Conservation (phyloP, 2,797 vertebrate genomes). For the Muscicapa comitata region DNA sequence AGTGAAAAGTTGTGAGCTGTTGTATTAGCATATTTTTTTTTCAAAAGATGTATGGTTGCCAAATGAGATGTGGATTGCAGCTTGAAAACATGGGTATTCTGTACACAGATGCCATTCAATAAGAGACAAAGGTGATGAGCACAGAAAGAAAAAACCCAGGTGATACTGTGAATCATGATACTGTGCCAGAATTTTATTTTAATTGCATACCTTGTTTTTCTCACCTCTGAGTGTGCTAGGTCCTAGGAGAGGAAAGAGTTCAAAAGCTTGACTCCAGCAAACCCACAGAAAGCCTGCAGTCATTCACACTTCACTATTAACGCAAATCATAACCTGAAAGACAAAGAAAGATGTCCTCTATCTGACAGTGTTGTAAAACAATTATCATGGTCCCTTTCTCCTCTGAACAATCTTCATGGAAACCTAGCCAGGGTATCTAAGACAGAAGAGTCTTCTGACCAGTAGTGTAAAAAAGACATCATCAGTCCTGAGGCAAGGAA, state of each 20-base stretch:
- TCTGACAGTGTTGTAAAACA: neutral
- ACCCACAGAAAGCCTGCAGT: neutral
- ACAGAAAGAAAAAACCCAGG: neutral
- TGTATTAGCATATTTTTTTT: neutral
- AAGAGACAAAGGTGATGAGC: neutral
- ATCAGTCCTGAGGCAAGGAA: neutral
- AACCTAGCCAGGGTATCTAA: neutral
- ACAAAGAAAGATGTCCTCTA: neutral
- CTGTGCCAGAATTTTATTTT: slow-evolving; percentile 27
- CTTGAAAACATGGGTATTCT: neutral
- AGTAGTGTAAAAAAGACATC: neutral
- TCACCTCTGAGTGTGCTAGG: neutral
- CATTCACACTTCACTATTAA: neutral
- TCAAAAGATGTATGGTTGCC: neutral
- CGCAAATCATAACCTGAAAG: neutral
- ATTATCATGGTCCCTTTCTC: neutral
- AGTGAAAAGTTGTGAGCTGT: neutral
- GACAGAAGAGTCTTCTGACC: neutral
- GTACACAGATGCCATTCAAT: neutral
- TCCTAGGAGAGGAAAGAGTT: slow-evolving; percentile 12
- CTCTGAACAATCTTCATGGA: neutral
- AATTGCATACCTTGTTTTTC: slow-evolving; percentile 13
- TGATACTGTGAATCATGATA: neutral
- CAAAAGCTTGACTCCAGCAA: slow-evolving; percentile 16
- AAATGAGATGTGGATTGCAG: neutral